Evolutionary conservation across 2,797 vertebrate genomes (phyloP).

Genomic region (Poeciliopsis infans): DNA sequence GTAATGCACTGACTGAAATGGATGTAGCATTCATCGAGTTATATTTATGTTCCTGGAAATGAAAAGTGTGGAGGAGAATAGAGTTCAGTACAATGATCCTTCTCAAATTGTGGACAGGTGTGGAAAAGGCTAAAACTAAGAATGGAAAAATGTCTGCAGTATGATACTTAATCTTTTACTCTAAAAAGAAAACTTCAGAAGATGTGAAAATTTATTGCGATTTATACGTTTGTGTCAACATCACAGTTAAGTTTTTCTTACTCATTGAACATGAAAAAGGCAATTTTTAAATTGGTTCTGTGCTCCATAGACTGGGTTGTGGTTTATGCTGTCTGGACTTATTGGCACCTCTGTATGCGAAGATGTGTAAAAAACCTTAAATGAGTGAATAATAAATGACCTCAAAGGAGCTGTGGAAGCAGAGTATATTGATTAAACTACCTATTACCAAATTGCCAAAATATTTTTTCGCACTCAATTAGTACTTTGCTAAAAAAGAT

Average conservation of each 20-base stretch:
- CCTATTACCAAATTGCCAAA: no score
- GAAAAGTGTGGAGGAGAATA: not conserved
- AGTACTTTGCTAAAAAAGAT: not conserved
- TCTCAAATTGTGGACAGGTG: not conserved
- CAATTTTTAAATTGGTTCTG: not conserved
- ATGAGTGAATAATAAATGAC: not conserved
- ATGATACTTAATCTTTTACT: not conserved
- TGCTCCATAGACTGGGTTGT: not conserved
- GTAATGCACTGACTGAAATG: not conserved
- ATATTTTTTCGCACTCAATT: no score
- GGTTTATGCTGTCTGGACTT: not conserved
- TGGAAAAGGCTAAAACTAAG: not conserved
- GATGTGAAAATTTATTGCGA: not conserved
- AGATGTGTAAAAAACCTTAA: not conserved
- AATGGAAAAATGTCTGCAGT: not conserved
- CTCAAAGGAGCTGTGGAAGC: no score
- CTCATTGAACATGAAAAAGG: not conserved
- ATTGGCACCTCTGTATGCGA: not conserved
- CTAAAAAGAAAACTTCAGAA: not conserved
- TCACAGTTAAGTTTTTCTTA: not conserved
- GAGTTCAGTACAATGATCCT: not conserved
- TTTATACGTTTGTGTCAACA: not conserved
- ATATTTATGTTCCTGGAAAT: not conserved
- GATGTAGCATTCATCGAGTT: not conserved
- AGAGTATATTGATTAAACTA: no score